These are phyloP conservation scores for Brachyistius frenatus DNA, from an alignment of 2,113 vertebrate species.

Conservation along the genomic window DNA sequence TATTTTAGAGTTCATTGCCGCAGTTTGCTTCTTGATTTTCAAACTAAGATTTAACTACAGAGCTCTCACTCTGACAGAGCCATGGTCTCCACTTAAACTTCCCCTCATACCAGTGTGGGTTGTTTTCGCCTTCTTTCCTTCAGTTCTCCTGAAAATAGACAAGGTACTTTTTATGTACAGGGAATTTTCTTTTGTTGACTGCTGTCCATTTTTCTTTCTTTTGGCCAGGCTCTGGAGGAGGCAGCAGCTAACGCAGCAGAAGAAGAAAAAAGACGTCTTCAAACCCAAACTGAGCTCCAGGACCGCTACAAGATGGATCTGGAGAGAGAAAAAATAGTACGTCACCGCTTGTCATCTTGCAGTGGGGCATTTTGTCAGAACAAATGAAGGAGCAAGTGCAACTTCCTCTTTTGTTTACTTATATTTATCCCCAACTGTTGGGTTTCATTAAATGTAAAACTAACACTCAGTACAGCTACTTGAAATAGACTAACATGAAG, in stretches of 20 bases:
- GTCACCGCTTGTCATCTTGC: neutral
- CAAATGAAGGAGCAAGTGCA: neutral
- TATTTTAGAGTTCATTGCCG: neutral
- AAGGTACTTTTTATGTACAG: neutral
- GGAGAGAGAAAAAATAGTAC: slow-evolving; percentile 93
- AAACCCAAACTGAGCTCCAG: slow-evolving; percentile 94
- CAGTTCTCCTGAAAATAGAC: neutral
- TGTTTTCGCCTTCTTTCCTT: neutral
- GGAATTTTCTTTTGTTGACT: neutral
- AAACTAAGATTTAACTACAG: neutral
- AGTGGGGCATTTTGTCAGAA: neutral
- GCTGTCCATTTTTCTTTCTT: neutral
- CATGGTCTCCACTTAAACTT: neutral
- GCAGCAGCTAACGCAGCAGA: slow-evolving; percentile 89
- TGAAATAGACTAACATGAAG: too few relatives aligned
- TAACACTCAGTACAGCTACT: too few relatives aligned
- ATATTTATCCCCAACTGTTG: too few relatives aligned
- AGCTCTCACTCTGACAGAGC: neutral
- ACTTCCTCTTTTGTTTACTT: slow-evolving; percentile 3
- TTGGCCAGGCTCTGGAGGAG: slow-evolving; percentile 91
- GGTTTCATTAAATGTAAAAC: too few relatives aligned
- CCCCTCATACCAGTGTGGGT: neutral
- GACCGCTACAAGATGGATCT: slow-evolving; percentile 92
- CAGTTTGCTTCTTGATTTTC: neutral
- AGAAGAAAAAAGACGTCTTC: slow-evolving; percentile 91